Percentiles rank a stretch among this genome's conserved stretches.
Evolutionary conservation across 2,888 invertebrate genomes (phyloP).

Genomic region (Catonia carolina): DNA sequence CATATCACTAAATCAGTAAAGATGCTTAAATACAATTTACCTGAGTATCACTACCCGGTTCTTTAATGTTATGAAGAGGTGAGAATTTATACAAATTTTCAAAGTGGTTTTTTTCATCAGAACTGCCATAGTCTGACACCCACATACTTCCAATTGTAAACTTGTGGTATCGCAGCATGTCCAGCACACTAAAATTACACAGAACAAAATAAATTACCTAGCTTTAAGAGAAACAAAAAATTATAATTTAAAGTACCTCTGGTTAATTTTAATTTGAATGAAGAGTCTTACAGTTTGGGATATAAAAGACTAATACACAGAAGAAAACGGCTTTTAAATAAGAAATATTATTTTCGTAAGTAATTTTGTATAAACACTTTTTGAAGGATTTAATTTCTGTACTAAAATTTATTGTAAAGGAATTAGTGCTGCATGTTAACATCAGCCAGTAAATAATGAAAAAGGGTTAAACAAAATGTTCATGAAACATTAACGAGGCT

Average conservation of each 20-base stretch:
- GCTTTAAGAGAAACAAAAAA: neutral
- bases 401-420: too few species aligned
- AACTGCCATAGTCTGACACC: constrained; percentile 92
- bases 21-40: too few species aligned
- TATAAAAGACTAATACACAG: neutral
- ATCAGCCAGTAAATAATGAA: too few species aligned
- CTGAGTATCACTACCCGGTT: constrained; percentile 49
- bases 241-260: neutral
- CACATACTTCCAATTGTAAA: constrained; percentile 97
- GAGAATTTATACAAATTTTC: constrained; percentile 79
- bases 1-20: too few species aligned
- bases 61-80: constrained; percentile 83
- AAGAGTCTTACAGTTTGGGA: neutral
- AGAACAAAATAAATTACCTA: neutral
- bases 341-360: too few species aligned
- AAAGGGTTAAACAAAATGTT: too few species aligned
- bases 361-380: too few species aligned
- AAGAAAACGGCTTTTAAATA: too few species aligned
- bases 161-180: constrained; percentile 96
- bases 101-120: constrained; percentile 81
- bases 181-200: constrained; percentile 68
- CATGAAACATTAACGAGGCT: too few species aligned
- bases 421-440: too few species aligned
- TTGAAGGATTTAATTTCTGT: too few species aligned
- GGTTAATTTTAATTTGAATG: neutral